Conservation (phyloP, 2,113 vertebrate genomes). For the Dipodomys spectabilis region DNA sequence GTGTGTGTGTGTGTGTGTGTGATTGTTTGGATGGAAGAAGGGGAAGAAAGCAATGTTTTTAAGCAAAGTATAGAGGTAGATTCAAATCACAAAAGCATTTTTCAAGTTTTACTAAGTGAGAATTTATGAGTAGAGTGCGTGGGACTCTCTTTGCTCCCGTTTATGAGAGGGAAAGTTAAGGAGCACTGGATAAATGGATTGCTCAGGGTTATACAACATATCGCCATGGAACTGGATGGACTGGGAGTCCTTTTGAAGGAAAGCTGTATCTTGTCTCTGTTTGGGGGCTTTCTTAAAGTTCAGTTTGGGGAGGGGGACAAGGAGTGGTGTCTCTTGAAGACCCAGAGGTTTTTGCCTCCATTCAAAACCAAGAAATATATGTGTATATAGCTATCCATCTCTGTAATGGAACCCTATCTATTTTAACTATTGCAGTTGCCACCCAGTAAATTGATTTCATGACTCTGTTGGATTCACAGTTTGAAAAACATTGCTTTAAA, state of each 20-base stretch:
- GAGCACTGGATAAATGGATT: slow-evolving; percentile 13
- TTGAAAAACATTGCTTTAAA: background rate
- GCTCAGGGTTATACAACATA: background rate
- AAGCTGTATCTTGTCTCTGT: background rate
- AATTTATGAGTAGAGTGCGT: background rate
- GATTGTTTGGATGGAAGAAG: background rate
- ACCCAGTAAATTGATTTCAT: background rate
- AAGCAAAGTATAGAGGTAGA: background rate
- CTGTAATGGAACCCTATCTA: slow-evolving; percentile 13
- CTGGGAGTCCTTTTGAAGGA: too few species aligned
- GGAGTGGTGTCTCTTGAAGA: background rate
- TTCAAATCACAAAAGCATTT: slow-evolving; percentile 12
- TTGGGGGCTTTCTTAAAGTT: background rate
- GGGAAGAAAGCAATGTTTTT: background rate
- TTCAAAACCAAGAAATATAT: background rate
- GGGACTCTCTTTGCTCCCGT: background rate
- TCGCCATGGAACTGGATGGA: background rate
- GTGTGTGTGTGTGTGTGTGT: background rate
- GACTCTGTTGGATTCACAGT: background rate
- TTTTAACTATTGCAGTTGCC: background rate
- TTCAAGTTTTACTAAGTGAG: background rate
- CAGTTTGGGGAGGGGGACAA: background rate
- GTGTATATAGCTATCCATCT: background rate
- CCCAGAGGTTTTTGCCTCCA: slow-evolving; percentile 1
- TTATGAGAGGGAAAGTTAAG: slow-evolving; percentile 21